Conservation (phyloP, 2,888 invertebrate genomes). For the Sinhomidia bicolor region DNA sequence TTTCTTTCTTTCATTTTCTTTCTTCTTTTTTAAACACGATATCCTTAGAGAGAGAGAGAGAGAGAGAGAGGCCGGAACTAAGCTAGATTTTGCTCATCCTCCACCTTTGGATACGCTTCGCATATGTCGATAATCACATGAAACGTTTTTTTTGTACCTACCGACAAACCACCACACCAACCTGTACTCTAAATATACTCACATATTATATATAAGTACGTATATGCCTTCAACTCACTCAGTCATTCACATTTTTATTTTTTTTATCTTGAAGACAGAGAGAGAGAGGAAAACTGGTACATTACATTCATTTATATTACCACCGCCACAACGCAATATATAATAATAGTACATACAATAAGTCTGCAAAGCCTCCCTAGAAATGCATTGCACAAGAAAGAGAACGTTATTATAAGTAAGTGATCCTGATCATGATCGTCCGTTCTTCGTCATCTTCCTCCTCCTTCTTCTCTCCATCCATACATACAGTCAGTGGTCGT, state of each 20-base stretch:
- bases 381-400: background rate
- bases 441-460: background rate
- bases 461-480: background rate
- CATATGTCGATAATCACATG: conserved; percentile 77
- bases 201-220: background rate
- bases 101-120: conserved; percentile 79
- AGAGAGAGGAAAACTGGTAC: conserved; percentile 48
- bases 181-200: background rate
- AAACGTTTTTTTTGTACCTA: conserved; percentile 33
- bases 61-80: conserved; percentile 74
- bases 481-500: background rate
- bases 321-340: background rate
- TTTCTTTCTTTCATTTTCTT: conserved; percentile 56
- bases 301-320: too few species aligned
- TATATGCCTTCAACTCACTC: conserved; percentile 4
- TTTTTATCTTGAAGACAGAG: too few species aligned
- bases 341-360: too few species aligned
- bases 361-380: background rate
- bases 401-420: too few species aligned
- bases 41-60: too few species aligned
- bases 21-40: conserved; percentile 51
- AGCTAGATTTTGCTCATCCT: conserved; percentile 76
- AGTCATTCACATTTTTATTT: conserved; percentile 71
- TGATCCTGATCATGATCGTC: background rate
- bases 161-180: too few species aligned